Evolutionary conservation across 2,113 vertebrate species (phyloP), one percentile per base, ranked within the genome.

Genomic region (Embiotoca jacksoni): DNA sequence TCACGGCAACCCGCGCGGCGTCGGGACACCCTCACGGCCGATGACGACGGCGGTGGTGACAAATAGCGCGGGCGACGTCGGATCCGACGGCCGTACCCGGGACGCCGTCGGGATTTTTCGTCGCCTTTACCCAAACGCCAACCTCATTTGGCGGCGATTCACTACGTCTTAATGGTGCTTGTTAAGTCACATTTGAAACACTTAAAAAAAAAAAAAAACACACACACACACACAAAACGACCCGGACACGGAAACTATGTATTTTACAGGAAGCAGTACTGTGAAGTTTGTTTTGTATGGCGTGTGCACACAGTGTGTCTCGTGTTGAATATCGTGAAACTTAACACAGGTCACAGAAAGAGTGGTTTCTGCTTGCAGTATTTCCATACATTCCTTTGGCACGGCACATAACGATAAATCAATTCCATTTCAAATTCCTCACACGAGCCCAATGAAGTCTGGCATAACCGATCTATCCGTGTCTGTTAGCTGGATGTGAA

Each of bases 181-280:
- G 62, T 86, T 75, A 55, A 23, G 81, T 89, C 46, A 76, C 73
- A 76, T 13, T 71, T 77, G 33, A 55, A 88, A 88, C 80, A 83
- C 83, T 69, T 68, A 39, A 76, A 61, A 16, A 30, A 36, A 61
- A 16, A 30, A 36, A 69, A 78, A 64, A 15, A 5, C 23, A 23
- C 23, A 23, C 23, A 62, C 73, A 74, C 57, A 41, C 23, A 60
- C 0, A 2, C 16, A 75, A 70, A 10, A n/a, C 72, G 15, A 56
- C 56, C 68, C 46, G 33, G 77, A 78, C 32, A 41, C 61, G 71
- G 36, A 75, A 56, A 73, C 67, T 84, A 56, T 23, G 1, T 85
- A 83, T 91, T 85, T 83, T 81, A 84, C 54, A 47, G 69, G 36
- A 84, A 70, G 83, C 81, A 89, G 84, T 89, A 60, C 70, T 90